Evolutionary conservation across 2,113 vertebrate genomes (phyloP).

Genomic region (Malurus alboscapulatus): DNA sequence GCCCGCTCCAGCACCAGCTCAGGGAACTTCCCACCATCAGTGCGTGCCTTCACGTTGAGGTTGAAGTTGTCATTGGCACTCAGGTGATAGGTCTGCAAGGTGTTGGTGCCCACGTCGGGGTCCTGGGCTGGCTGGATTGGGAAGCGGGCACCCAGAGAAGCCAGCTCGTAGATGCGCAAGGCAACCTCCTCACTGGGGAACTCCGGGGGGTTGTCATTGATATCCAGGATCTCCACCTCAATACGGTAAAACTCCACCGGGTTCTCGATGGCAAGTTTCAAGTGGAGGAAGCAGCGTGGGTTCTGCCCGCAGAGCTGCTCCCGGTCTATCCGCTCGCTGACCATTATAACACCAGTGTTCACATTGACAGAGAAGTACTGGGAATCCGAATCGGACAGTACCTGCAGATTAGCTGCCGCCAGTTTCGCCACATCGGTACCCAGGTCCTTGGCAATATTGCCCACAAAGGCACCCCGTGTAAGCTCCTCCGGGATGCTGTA

Average conservation of each 20-base stretch:
- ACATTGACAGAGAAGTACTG: constrained; percentile 80
- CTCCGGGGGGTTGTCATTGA: constrained; percentile 81
- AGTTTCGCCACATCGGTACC: constrained; percentile 82
- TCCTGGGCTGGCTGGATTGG: constrained; percentile 80
- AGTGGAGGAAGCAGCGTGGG: constrained; percentile 71
- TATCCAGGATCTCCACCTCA: constrained; percentile 80
- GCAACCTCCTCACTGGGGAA: constrained; percentile 75
- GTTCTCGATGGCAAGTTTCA: constrained; percentile 80
- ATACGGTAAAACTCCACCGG: constrained; percentile 80
- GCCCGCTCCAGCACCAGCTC: constrained; percentile 82
- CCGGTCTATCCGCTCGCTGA: constrained; percentile 73
- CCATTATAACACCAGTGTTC: constrained; percentile 66
- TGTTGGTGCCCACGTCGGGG: constrained; percentile 75
- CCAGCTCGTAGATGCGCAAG: constrained; percentile 81
- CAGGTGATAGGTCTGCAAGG: constrained; percentile 79
- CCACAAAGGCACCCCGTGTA: constrained; percentile 74
- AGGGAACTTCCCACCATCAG: constrained; percentile 74
- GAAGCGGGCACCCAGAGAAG: constrained; percentile 75
- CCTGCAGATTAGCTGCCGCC: constrained; percentile 79
- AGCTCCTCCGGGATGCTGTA: constrained; percentile 77
- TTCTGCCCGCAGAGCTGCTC: constrained; percentile 74
- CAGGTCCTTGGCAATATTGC: constrained; percentile 83
- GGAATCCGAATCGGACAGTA: constrained; percentile 80
- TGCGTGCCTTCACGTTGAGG: constrained; percentile 69
- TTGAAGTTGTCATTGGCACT: constrained; percentile 77